Base-by-base conservation (phyloP, 92 coral and sea anemone genomes). In the Actinostola sp. region DNA sequence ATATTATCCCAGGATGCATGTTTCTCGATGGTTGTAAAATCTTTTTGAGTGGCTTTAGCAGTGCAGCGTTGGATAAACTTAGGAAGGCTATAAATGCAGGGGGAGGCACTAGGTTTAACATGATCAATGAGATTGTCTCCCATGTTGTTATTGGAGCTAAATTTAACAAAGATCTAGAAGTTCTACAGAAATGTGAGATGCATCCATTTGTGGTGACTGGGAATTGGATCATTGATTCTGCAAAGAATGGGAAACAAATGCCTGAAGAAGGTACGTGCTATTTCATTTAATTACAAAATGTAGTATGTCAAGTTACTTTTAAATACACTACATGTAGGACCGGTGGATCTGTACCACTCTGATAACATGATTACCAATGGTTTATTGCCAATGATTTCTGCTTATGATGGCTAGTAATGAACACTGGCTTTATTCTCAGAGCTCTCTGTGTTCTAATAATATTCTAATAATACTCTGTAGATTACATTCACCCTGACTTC, bases 1-100 rank as follows among this genome's bases (percentile, higher is more conserved):
- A 72, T 31, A 60, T 94, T 32, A 81, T 79, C 34, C 82, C 88
- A 8, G 98, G 97, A 12, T 87, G 85, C 49, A 63, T 85, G 88
- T 94, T 94, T 78, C 84, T 94, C 42, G 98, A 94, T 85, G 98
- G 98, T 2, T 94, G 97, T 61, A 92, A 86, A 76, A 83, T 94
- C 34, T 94, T 64, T 70, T 69, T 94, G 50, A 88, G 97, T 85
- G 97, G 97, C 12, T 94, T 94, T 55, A 76, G 63, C 76, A 95
- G 92, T 11, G 49, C 52, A 25, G 74, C 72, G 29, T 72, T 94
- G 57, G 98, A 94, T 39, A 82, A 85, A 53, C 64, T 94, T 10
- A 86, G 97, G 44, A 94, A 86, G 68, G 80, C 88, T 25, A 80
- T 94, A 24, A 94, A 94, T 65, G 79, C 82, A 56, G 98, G 98